Evolutionary conservation across 2,797 vertebrate genomes (phyloP).

Genomic region (Setipinna tenuifilis): DNA sequence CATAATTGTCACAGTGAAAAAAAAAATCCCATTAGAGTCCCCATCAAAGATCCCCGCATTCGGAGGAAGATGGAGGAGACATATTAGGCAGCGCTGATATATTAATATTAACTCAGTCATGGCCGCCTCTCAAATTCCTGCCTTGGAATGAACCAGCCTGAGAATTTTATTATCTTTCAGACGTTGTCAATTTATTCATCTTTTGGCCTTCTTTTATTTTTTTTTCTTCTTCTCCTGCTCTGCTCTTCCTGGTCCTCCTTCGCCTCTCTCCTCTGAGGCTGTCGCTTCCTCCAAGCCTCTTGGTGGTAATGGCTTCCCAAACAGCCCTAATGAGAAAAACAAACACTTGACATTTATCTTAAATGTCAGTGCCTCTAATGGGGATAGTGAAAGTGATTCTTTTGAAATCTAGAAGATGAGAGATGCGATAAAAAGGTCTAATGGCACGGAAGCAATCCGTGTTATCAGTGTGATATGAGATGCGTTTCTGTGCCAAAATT

Average conservation of each 20-base stretch:
- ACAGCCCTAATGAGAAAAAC: constrained; percentile 40
- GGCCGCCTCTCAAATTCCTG: background rate
- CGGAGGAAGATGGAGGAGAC: constrained; percentile 16
- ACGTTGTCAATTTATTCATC: background rate
- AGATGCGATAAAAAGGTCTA: constrained; percentile 16
- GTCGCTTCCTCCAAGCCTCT: background rate
- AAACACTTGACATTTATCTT: constrained; percentile 53
- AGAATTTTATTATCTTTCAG: constrained; percentile 21
- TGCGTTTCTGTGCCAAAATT: constrained; percentile 10
- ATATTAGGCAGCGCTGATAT: constrained; percentile 17
- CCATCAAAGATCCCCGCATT: background rate
- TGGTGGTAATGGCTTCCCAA: constrained; percentile 43
- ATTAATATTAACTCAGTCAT: constrained; percentile 24
- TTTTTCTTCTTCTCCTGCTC: background rate
- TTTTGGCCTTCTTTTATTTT: constrained; percentile 13
- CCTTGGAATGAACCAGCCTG: background rate
- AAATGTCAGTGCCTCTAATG: constrained; percentile 51
- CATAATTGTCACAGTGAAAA: constrained; percentile 23
- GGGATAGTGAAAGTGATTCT: constrained; percentile 31
- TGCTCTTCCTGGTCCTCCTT: background rate
- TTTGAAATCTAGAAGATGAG: constrained; percentile 39
- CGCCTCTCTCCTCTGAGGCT: constrained; percentile 8
- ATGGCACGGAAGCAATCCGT: constrained; percentile 18
- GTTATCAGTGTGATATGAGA: constrained; percentile 4
- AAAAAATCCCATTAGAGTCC: constrained; percentile 17